Evolutionary conservation across 2,888 invertebrate genomes (phyloP), one percentile per base, ranked within the genome.

Genomic region (Machimus rusticus): DNA sequence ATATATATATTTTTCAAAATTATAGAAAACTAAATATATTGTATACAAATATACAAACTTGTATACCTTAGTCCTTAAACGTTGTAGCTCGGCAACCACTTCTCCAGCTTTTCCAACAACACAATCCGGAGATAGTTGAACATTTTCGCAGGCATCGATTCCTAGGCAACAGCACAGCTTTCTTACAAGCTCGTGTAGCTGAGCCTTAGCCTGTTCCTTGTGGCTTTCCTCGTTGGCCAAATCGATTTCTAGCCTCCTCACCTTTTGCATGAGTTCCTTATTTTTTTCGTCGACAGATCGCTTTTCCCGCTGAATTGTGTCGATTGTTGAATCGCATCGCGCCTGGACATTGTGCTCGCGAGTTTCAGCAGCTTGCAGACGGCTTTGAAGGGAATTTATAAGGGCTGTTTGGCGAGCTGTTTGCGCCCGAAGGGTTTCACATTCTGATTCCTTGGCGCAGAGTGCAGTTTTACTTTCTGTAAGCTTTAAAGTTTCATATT

Each of bases 381-480:
- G 95, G 91, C 96, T 96, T 91, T 96, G 96, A 82, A 97, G 94
- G 0, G 97, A 97, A 3, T 95, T 95, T 89, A 97, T 96, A 76
- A 97, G 94, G 0, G 97, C 95, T 90, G 95, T 96, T 92, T 97
- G 97, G 55, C 97, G 94, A 0, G 97, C 97, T 78, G 96, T 95
- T 92, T 97, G 97, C 89, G 97, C 96, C 8, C 96, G 96, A 90
- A 97, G 96, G 23, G 96, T 95, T 92, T 97, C 97, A 39, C 96
- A 95, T 91, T 96, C 96, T 88, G 97, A 94, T 90, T 97, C 97
- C 90, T 95, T 93, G 39, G 95, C 94, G 90, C 96, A 94, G 91
- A 97, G 93, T 90, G 95, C 95, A 89, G 94, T 95, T 92, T 96
- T 96, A 90, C 95, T 93, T 90, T 96, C 96, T 90, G 95, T 94